Conservation (phyloP, 2,113 vertebrate species). For the Paraplagusia blochii region DNA sequence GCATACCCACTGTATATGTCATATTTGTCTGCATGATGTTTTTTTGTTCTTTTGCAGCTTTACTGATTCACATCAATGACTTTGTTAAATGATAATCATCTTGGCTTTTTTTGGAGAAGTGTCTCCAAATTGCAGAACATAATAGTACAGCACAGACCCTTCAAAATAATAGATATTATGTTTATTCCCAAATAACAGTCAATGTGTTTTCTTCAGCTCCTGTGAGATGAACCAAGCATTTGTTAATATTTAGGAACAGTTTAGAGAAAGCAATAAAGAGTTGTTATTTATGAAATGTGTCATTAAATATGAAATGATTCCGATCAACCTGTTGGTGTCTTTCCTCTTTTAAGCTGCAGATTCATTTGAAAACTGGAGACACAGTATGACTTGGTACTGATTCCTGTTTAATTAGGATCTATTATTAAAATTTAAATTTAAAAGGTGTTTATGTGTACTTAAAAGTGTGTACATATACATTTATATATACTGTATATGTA, state of each 20-base stretch:
- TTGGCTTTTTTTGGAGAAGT: slow-evolving; percentile 36
- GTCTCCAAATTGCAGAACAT: slow-evolving; percentile 27
- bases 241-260: slow-evolving; percentile 54
- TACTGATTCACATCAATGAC: slow-evolving; percentile 20
- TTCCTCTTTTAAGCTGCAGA: no score
- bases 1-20: slow-evolving; percentile 36
- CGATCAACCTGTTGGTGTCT: no score
- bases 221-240: slow-evolving; percentile 53
- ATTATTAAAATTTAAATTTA: no score
- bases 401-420: no score
- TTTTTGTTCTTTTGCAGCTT: slow-evolving; percentile 39
- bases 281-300: slow-evolving; percentile 66
- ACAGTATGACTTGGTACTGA: no score
- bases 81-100: slow-evolving; percentile 27
- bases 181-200: slow-evolving; percentile 48
- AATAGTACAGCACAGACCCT: slow-evolving; percentile 36
- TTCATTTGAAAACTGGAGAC: no score
- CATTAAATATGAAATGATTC: slow-evolving; percentile 42
- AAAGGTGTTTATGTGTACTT: no score
- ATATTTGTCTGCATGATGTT: slow-evolving; percentile 47
- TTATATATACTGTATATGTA: no score
- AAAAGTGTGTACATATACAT: no score
- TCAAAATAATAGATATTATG: slow-evolving; percentile 46
- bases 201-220: slow-evolving; percentile 57
- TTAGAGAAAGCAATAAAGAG: slow-evolving; percentile 68